Base-by-base conservation (phyloP, 2,113 vertebrate genomes). In the Silurus asotus region DNA sequence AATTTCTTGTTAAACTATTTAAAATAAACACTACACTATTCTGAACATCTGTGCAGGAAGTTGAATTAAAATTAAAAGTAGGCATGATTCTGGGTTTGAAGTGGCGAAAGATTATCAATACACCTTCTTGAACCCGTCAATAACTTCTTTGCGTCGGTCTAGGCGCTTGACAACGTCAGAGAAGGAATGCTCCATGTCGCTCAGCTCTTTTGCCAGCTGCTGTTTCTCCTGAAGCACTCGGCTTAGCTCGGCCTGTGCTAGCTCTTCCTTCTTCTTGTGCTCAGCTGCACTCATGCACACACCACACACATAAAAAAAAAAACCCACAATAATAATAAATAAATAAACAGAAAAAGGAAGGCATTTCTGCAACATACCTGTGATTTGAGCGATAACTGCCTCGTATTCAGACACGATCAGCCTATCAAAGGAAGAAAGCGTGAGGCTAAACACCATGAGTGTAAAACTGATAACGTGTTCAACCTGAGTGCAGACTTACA, bases 81-180 rank as follows among this genome's bases (percentile, higher is more conserved):
- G n/a, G 11, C 4, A 10, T 5, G n/a, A 67, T 37, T 37, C n/a
- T 8, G 2, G 23, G 61, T 8, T 8, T 2, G 61, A 37, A 59
- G 25, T n/a, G 23, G 6, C 53, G 9, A 51, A 20, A 25, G 3
- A 3, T 0, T n/a, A 55, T 14, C 9, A 0, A 5, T 56, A 0
- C 79, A 97, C 97, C 92, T 94, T 97, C 85, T 89, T 96, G 90
- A 97, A 99, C 53, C 96, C 97, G 15, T 97, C 95, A 2, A 98
- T 89, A 0, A 91, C 94, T 0, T 96, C 96, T 91, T 97, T 99
- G 91, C 97, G 96, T 48, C 98, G 97, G 89, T 98, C 97, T 81
- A 97, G 94, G 17, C 97, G 94, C 89, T 96, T 98, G 90, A 98
- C 96, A 59, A 99, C 93, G 0, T 98, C 96, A 0, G 96, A 96